Conservation (phyloP, 2,113 vertebrate genomes). For the Morphnarchus princeps region DNA sequence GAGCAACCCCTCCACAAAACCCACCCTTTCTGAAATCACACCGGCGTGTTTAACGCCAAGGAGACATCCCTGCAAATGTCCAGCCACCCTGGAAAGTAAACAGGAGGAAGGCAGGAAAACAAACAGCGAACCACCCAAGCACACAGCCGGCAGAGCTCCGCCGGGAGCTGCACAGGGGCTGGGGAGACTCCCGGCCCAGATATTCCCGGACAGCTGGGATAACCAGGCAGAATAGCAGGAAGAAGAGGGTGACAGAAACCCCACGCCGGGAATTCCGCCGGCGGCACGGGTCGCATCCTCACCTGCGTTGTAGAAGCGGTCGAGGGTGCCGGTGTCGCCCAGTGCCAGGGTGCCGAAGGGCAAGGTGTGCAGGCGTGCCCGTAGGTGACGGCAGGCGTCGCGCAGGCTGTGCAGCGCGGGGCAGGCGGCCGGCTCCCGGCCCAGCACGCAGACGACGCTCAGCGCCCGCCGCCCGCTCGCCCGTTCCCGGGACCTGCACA, state of each 20-base stretch:
- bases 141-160: background rate
- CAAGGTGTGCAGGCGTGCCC: conserved; percentile 68
- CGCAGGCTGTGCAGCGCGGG: conserved; percentile 75
- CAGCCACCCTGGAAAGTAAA: background rate
- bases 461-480: conserved; percentile 53
- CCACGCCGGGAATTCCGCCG: rapidly evolving
- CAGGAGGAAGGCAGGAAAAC: background rate
- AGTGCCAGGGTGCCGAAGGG: conserved; percentile 75
- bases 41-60: rapidly evolving
- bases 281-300: conserved; percentile 43
- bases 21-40: background rate
- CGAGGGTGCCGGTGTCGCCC: conserved; percentile 76
- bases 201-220: background rate
- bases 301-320: conserved; percentile 89
- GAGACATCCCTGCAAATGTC: background rate
- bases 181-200: rapidly evolving
- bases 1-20: background rate
- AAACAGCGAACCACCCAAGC: background rate
- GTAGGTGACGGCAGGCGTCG: conserved; percentile 78
- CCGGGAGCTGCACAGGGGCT: background rate
- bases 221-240: background rate
- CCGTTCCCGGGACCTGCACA: conserved; percentile 36
- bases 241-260: background rate
- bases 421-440: conserved; percentile 67
- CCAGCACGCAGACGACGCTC: conserved; percentile 76